These are phyloP conservation scores for Heliconius charithonia DNA, from an alignment of 2,888 invertebrate genomes.

Conservation along the genomic window DNA sequence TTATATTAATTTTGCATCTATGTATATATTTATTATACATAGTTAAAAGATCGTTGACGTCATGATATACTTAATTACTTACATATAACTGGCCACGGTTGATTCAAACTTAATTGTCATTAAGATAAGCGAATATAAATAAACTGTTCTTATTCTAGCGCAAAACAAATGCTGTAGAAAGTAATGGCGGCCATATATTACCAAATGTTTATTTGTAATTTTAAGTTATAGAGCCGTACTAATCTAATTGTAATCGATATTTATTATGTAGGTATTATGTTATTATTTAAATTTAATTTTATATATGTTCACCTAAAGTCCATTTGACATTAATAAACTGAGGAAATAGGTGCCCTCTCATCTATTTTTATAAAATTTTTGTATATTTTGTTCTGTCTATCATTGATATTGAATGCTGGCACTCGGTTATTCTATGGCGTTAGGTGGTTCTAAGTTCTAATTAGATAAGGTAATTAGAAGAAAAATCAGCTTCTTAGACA, in stretches of 20 bases:
- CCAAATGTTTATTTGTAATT: background rate
- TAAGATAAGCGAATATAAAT: slow-evolving; percentile 41
- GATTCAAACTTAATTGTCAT: slow-evolving; percentile 43
- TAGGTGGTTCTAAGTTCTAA: background rate
- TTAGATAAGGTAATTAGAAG: background rate
- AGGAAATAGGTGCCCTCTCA: background rate
- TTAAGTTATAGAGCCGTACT: background rate
- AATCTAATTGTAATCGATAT: background rate
- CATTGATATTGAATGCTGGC: background rate
- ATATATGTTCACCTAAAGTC: background rate
- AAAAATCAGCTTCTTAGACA: background rate
- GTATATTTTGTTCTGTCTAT: background rate
- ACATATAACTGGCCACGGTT: slow-evolving; percentile 30
- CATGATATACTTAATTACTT: slow-evolving; percentile 18
- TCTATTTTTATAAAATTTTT: background rate
- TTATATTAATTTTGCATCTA: background rate
- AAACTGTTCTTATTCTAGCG: slow-evolving; percentile 35
- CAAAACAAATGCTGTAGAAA: slow-evolving; percentile 30
- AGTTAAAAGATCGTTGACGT: slow-evolving; percentile 34
- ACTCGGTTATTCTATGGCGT: background rate
- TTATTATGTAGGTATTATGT: background rate
- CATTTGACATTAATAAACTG: background rate
- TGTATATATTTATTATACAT: background rate
- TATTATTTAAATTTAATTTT: background rate
- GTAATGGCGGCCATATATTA: slow-evolving; percentile 1